Evolutionary conservation across 1,140 invertebrate species (phyloP), one percentile per base, ranked within the genome.

Genomic region (Lepidotrigona ventralis): DNA sequence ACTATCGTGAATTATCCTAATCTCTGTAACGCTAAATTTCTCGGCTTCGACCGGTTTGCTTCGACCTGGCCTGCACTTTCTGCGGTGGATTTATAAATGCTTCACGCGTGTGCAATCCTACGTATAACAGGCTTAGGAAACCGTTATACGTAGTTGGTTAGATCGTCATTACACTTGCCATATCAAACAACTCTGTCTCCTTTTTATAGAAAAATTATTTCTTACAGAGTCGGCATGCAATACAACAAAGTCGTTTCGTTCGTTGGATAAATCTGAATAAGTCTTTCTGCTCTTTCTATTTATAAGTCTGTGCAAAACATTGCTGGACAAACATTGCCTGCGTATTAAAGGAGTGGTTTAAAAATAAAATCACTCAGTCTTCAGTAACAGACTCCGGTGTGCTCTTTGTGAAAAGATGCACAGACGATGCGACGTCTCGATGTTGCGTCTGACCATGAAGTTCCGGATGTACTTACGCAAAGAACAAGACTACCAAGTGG

Each of bases 21-120:
- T 82, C 64, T 77, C 39, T 53, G 51, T 33, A 66, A 39, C 21
- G 73, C 64, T 66, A 66, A 83, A 87, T 86, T 80, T 86, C 54
- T 79, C 58, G n/a, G 33, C 33, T 33, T 29, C 51, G 58, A 76
- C 60, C 76, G 58, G 53, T 83, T 75, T 53, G 33, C 2, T n/a
- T 86, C 33, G 82, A 87, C 53, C n/a, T 19, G 39, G 29, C 68
- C 21, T 23, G 54, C 8, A 71, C 60, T 79, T 64, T 70, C 60
- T 73, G 72, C 53, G 64, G 63, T 64, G 68, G 76, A 84, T 81
- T 33, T 73, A 81, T 63, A n/a, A 66, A 68, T 12, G 58, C 39
- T 66, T 68, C 72, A 75, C 81, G 46, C 26, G 51, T 68, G 33
- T 84, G 76, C 64, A 83, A 46, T 33, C 33, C 33, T 33, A 33